Percentiles rank a stretch among this genome's conserved stretches.
Evolutionary conservation across 2,797 vertebrate species (phyloP).

Genomic region (Enteromius paludinosus): DNA sequence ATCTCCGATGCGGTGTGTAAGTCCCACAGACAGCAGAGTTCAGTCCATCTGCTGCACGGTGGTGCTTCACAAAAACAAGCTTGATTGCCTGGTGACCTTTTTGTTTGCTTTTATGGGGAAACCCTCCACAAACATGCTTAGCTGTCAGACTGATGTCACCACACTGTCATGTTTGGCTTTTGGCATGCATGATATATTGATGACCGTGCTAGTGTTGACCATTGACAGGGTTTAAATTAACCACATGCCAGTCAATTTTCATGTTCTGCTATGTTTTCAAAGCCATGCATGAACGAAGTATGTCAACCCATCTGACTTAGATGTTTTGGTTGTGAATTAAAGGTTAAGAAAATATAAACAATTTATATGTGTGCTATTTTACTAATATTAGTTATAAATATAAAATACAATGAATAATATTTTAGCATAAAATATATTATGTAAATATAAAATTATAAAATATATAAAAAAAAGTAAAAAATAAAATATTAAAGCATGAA

Average conservation of each 20-base stretch:
- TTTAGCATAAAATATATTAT: not conserved
- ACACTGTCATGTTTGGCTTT: not conserved
- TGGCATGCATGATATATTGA: not conserved
- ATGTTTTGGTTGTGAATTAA: no score
- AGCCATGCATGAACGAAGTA: not conserved
- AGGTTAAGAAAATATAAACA: not conserved
- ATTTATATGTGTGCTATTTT: not conserved
- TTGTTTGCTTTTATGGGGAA: constrained; percentile 60
- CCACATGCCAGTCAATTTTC: not conserved
- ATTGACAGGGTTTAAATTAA: not conserved
- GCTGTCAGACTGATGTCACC: constrained; percentile 12
- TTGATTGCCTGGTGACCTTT: constrained; percentile 52
- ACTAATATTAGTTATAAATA: not conserved
- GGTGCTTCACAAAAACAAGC: constrained; percentile 50
- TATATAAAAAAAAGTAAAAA: not conserved
- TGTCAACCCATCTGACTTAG: no score
- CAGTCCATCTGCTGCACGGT: constrained; percentile 49
- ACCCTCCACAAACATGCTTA: not conserved
- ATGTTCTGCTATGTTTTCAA: not conserved
- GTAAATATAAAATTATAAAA: not conserved
- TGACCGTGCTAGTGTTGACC: not conserved
- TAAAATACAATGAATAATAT: not conserved
- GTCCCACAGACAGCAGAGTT: constrained; percentile 38
- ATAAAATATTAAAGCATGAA: no score
- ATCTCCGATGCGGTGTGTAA: constrained; percentile 32